Base-by-base conservation (phyloP, 2,113 vertebrate genomes). In the Serranochromis macrocephalus region DNA sequence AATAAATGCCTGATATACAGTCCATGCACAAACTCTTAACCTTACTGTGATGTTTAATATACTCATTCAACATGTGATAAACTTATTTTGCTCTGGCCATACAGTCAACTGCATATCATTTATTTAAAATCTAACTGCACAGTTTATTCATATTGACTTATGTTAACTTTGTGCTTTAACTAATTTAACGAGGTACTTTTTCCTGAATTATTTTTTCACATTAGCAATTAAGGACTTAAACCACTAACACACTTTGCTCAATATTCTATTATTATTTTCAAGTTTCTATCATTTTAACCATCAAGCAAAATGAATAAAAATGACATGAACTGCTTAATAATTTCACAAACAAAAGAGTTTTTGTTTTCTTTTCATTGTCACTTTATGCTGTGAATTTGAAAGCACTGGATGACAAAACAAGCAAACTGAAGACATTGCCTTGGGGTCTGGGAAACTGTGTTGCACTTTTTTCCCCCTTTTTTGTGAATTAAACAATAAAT, bases 391-490 rank as follows among this genome's bases (percentile, higher is more conserved):
- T 68, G 33, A 68, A 40, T 68, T 68, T 21, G 33, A 68, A 38
- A 68, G 7, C 63, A 40, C 63, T 21, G 21, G 66, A 4, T 71
- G n/a, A 71, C 13, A 71, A 71, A 42, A 45, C n/a, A 71, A 26
- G 13, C 13, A 2, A 42, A 71, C 38, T 42, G 66, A 42, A 24
- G 36, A 71, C 11, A 40, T 42, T 61, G 8, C 5, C 57, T 31
- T 68, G n/a, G 66, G n/a, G 66, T 71, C 38, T 71, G 66, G 38
- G 38, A 42, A 71, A 42, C 36, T 24, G 36, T 71, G 66, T 42
- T 24, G 12, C n/a, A 42, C 12, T 3, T 5, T 29, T 2, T 0
- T 1, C 7, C 26, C 14, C 14, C 36, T 21, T 40, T 21, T 68
- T 14, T 21, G 36, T 5, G 4, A 71, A 42, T 40, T 24, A 71